Evolutionary conservation across 2,113 vertebrate genomes (phyloP).

Genomic region (Pygoscelis adeliae): DNA sequence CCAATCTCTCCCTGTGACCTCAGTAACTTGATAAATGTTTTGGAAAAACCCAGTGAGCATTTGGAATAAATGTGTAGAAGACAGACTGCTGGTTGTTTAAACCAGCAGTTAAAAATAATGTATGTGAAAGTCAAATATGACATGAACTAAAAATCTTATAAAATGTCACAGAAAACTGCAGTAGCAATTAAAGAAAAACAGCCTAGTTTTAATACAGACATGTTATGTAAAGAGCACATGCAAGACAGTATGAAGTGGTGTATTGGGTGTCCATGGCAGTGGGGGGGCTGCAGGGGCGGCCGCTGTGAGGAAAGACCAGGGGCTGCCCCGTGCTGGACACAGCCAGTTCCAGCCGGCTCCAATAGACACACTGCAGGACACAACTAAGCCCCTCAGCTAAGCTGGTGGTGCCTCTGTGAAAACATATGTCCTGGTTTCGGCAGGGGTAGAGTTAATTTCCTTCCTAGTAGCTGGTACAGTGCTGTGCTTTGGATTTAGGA

Average conservation of each 20-base stretch:
- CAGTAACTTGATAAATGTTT: background rate
- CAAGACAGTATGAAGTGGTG: background rate
- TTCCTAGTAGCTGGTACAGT: too few species aligned
- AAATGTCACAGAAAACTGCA: background rate
- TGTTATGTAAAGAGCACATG: background rate
- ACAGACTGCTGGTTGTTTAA: background rate
- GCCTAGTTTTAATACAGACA: background rate
- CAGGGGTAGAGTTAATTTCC: too few species aligned
- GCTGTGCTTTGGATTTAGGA: too few species aligned
- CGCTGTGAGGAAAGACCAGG: background rate
- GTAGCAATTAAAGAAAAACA: background rate
- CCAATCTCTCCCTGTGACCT: background rate
- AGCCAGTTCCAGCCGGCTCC: rapidly evolving
- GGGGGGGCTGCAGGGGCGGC: rapidly evolving
- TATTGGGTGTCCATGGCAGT: background rate
- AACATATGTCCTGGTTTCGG: too few species aligned
- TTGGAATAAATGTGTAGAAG: background rate
- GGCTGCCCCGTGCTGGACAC: rapidly evolving
- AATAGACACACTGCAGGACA: background rate
- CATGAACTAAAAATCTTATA: background rate
- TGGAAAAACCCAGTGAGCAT: background rate
- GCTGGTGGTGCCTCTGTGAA: background rate
- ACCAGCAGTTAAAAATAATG: background rate
- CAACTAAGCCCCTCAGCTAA: background rate
- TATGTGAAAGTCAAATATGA: background rate